Evolutionary conservation across 2,888 invertebrate species (phyloP), one percentile per base, ranked within the genome.

Genomic region (Nesidiocoris tenuis): DNA sequence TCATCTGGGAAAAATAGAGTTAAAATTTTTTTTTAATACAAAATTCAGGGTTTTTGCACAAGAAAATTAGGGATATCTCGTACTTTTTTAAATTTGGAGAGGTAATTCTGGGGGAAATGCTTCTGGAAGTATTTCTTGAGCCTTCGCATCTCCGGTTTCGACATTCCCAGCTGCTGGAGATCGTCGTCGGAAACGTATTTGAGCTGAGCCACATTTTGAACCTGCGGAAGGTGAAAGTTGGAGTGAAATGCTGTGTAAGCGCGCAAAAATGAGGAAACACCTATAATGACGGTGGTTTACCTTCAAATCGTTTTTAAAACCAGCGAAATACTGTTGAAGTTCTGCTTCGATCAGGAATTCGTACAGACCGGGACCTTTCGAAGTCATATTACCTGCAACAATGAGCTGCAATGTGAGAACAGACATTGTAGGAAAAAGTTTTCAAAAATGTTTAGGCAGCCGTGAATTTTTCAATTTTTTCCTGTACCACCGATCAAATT

Each of bases 171-270:
- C 80, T 93, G 92, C 74, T 88, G 87, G 78, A 98, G 86, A 84
- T 99, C 98, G 81, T 95, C 94, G 82, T 94, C 95, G 56, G 93
- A 91, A 65, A 97, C 96, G 87, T 95, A 98, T 85, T 97, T 97
- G 64, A 98, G 86, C 84, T 96, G 95, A 61, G 93, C 90, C 2
- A 93, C 90, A 84, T 91, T 94, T 81, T 90, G 91, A 70, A 95
- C 90, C 84, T 84, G 79, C 1, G 80, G 78, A 54, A 7, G 12
- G 7, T 54, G 55, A 12, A 54, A 7, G 12, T 54, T 54, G n/a
- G n/a, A n/a, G n/a, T n/a, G n/a, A n/a, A n/a, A n/a, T n/a, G n/a
- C n/a, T n/a, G n/a, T n/a, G n/a, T n/a, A n/a, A n/a, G n/a, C n/a
- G n/a, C n/a, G n/a, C n/a, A n/a, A n/a, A n/a, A n/a, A n/a, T n/a